A percentile compares a stretch with the other conserved stretches of the same genome.
phyloP scores from a whole-genome alignment of 2,113 vertebrate genomes.

The human (Homo sapiens) region GRCh38 chr15:47608501-47609000 shows the following conservation, averaged over 20 bases:
- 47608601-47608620: not conserved
- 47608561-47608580: not conserved
- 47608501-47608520: not conserved
- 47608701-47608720: constrained; percentile 54
- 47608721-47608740: constrained; percentile 31
- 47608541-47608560: constrained; percentile 10
- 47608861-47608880: constrained; percentile 13
- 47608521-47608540: not conserved
- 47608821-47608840: not conserved
- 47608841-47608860: not conserved
- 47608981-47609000: not conserved
- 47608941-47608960: not conserved
- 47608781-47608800: not conserved
- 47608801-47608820: not conserved
- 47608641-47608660: not conserved
- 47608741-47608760: constrained; percentile 23
- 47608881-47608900: constrained; percentile 13
- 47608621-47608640: not conserved
- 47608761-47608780: not conserved
- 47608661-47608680: not conserved
- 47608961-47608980: constrained; percentile 2
- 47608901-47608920: not conserved
- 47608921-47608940: not conserved
- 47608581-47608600: not conserved
- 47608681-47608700: constrained; percentile 45